Conservation (phyloP, 2,888 invertebrate species). For the Cheilosia grossa region DNA sequence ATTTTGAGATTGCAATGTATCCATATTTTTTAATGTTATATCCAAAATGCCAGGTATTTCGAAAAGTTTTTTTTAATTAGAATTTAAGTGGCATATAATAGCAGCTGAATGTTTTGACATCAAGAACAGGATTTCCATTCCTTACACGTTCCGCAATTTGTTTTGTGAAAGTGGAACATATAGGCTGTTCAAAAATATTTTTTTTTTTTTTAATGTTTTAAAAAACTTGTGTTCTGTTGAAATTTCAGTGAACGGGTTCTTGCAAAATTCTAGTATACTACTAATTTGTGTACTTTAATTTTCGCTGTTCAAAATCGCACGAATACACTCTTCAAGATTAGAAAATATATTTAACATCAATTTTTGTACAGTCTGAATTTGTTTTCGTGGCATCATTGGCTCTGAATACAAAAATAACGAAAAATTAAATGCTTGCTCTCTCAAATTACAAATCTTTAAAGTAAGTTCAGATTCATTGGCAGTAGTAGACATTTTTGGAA, state of each 20-base stretch:
- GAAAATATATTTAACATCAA: conserved; percentile 34
- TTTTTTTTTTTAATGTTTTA: conserved; percentile 48
- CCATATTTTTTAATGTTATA: conserved; percentile 32
- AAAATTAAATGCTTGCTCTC: conserved; percentile 30
- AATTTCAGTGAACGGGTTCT: conserved; percentile 33
- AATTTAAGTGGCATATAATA: conserved; percentile 35
- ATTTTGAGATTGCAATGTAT: conserved; percentile 23
- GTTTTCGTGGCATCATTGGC: conserved; percentile 41
- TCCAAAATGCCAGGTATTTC: conserved; percentile 38
- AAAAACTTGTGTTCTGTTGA: conserved; percentile 50
- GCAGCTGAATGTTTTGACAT: conserved; percentile 26
- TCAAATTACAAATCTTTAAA: conserved; percentile 37
- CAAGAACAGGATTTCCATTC: conserved; percentile 21
- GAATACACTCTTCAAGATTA: conserved; percentile 38
- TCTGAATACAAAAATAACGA: conserved; percentile 37
- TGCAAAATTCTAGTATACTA: conserved; percentile 1
- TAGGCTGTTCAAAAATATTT: conserved; percentile 3
- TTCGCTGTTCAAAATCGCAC: conserved; percentile 1
- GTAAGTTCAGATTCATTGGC: conserved; percentile 17
- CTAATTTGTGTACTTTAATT: conserved; percentile 16
- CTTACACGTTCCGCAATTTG: conserved; percentile 28
- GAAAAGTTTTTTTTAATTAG: conserved; percentile 47
- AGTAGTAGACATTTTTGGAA: too few relatives aligned
- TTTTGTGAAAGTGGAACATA: conserved; percentile 6
- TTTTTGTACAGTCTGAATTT: conserved; percentile 44